Conservation (phyloP, 2,888 invertebrate species). For the Dicyrtomina minuta region DNA sequence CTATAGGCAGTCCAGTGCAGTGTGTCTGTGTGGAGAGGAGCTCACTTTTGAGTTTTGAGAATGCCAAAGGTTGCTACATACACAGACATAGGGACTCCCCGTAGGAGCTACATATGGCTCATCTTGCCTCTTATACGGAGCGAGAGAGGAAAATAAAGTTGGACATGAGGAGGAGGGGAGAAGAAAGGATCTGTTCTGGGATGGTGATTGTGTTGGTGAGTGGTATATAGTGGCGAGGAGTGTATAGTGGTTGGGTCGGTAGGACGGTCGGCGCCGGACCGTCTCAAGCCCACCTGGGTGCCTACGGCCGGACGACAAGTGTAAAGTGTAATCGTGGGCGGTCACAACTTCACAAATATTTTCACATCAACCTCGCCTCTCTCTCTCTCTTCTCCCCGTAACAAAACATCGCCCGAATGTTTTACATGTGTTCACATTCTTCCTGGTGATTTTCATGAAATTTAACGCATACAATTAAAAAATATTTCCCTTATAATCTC, state of each 20-base stretch:
- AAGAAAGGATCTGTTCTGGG: background rate
- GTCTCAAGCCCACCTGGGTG: constrained; percentile 41
- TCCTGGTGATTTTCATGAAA: background rate
- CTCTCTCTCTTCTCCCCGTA: background rate
- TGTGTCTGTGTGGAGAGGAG: too few relatives aligned
- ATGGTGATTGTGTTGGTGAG: background rate
- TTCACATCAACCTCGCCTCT: constrained; percentile 25
- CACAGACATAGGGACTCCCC: too few relatives aligned
- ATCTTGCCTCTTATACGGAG: too few relatives aligned
- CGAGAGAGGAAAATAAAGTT: background rate
- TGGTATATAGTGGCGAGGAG: constrained; percentile 3
- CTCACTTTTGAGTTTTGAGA: too few relatives aligned
- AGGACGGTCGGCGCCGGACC: constrained; percentile 31
- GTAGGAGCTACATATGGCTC: too few relatives aligned
- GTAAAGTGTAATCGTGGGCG: constrained; percentile 39
- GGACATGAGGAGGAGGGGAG: background rate
- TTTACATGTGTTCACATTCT: background rate
- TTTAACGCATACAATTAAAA: background rate
- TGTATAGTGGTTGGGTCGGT: constrained; percentile 14
- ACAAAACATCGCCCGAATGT: constrained; percentile 10
- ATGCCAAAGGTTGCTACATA: too few relatives aligned
- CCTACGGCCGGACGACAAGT: constrained; percentile 34
- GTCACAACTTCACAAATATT: constrained; percentile 39
- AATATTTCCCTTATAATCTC: background rate
- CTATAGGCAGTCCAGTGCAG: too few relatives aligned